Evolutionary conservation across 2,888 invertebrate genomes (phyloP), one percentile per base, ranked within the genome.

Genomic region (Archips xylosteana): DNA sequence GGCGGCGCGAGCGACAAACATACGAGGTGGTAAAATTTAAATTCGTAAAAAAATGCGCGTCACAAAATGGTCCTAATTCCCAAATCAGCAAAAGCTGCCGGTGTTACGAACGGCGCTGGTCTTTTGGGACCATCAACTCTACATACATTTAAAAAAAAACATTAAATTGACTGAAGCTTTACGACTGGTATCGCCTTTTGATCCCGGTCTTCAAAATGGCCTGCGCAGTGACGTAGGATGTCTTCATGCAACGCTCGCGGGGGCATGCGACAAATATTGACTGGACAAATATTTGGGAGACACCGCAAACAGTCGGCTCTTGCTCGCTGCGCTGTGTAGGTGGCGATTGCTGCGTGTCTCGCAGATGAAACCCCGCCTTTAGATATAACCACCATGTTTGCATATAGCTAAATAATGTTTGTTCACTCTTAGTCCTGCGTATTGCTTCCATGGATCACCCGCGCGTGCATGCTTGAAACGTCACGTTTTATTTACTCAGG

Each of bases 251-350:
- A 88, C 86, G 84, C 85, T 79, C 84, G 82, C 82, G 83, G 84
- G 83, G 82, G 84, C 91, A 86, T 84, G 85, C 83, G 85, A 85
- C 89, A 87, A 94, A 93, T 92, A 93, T 94, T 94, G 89, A 92
- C 92, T 77, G 75, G 78, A 83, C 85, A 91, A 94, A 94, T 90
- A 85, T 93, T 92, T 91, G 87, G 82, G 85, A 79, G 87, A 87
- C 82, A 86, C 82, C 83, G 87, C 84, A 87, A 87, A 88, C 92
- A 88, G 88, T 85, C 88, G 83, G 83, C 85, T 86, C 83, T 86
- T 85, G 81, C 83, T 87, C 84, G 83, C 87, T 81, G 83, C 87
- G 83, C 81, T 84, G 84, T 86, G 86, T 75, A 74, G 74, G 75
- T 70, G 67, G 74, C 71, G 88, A 86, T 82, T 85, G 85, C 83